Evolutionary conservation across 2,113 vertebrate species (phyloP), one percentile per base, ranked within the genome.

Genomic region (Tragelaphus scriptus): DNA sequence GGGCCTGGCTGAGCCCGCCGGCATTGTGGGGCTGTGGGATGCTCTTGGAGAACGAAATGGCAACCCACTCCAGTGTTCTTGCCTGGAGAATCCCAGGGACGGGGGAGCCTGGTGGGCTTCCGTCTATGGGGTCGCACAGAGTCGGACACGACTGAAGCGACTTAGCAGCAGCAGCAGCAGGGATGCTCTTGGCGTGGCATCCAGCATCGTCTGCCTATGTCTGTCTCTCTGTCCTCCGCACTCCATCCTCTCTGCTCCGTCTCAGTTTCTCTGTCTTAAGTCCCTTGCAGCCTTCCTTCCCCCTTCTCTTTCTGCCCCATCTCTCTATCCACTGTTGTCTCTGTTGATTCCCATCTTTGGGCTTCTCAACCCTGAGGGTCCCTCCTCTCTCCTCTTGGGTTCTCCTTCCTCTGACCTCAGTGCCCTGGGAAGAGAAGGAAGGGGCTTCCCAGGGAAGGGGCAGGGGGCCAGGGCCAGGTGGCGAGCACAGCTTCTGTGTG

Each of bases 141-240:
- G n/a, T n/a, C n/a, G n/a, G n/a, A n/a, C n/a, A n/a, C n/a, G n/a
- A n/a, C n/a, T n/a, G n/a, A n/a, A n/a, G n/a, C n/a, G n/a, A n/a
- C n/a, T n/a, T n/a, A n/a, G n/a, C n/a, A n/a, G n/a, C n/a, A n/a
- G n/a, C n/a, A n/a, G n/a, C n/a, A n/a, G n/a, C n/a, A n/a, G 1
- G 26, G 85, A 8, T 7, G 2, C 55, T 0, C 40, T 86, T 1
- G 16, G 55, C 25, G 4, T 11, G 2, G 5, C 28, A 7, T 40
- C 32, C 21, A n/a, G 85, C 2, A 1, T 0, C 10, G 9, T 12
- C 23, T 0, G 5, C 21, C 32, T 5, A 3, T 36, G n/a, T 56
- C 81, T 26, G 21, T 36, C 53, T 55, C 80, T 28, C 5, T 32
- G 40, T 28, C 13, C 71, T 77, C 75, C 1, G 0, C 51, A 19